Percentiles rank a stretch among this genome's conserved stretches.
Evolutionary conservation across 2,888 invertebrate genomes (phyloP).

Genomic region (Tenodera sinensis): DNA sequence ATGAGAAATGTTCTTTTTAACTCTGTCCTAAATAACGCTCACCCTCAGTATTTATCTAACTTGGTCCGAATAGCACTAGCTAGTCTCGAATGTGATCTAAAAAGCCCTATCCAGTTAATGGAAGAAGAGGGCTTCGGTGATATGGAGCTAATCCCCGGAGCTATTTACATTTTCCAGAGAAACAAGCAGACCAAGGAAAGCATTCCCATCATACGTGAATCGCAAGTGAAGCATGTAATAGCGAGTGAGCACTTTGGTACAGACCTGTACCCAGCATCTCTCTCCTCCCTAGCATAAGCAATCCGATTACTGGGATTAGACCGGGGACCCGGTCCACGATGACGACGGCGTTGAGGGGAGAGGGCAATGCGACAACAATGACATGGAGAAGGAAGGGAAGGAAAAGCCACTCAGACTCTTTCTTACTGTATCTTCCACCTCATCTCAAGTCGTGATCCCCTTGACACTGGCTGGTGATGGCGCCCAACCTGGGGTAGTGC

Average conservation of each 20-base stretch:
- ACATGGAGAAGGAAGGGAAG: constrained; percentile 13
- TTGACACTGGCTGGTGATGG: too few relatives aligned
- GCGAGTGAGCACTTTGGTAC: neutral
- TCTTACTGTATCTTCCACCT: neutral
- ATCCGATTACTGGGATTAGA: constrained; percentile 30
- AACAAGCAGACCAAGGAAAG: too few relatives aligned
- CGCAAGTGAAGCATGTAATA: neutral
- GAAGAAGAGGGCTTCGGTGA: too few relatives aligned
- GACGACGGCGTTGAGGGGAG: neutral
- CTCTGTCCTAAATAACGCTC: too few relatives aligned
- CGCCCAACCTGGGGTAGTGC: neutral
- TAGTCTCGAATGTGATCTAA: too few relatives aligned
- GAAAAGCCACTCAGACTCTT: neutral
- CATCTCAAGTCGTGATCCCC: neutral
- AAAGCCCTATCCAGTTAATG: too few relatives aligned
- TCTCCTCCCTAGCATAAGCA: constrained; percentile 14
- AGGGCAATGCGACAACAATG: constrained; percentile 25
- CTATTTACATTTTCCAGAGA: too few relatives aligned
- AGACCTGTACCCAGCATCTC: neutral
- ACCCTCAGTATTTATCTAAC: too few relatives aligned
- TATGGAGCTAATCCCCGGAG: too few relatives aligned
- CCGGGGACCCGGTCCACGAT: neutral
- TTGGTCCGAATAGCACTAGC: too few relatives aligned
- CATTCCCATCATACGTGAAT: too few relatives aligned
- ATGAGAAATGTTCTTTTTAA: too few relatives aligned